These are phyloP conservation scores for Monopterus albus DNA, from an alignment of 2,113 vertebrate species.

Conservation along the genomic window DNA sequence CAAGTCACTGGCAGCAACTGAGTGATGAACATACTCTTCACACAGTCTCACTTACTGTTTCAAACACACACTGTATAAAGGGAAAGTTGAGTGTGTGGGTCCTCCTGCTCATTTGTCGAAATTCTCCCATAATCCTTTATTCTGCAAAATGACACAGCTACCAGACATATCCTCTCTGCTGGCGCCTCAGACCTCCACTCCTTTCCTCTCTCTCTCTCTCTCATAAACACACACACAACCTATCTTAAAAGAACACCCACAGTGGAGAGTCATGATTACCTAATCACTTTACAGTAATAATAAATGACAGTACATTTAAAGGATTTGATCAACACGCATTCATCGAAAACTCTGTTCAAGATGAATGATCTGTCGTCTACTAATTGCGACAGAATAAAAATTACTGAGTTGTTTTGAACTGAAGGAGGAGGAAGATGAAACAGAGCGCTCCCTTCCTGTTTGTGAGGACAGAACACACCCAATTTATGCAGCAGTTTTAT, in stretches of 20 bases:
- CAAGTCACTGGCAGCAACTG: slow-evolving; percentile 40
- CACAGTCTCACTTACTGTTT: slow-evolving; percentile 8
- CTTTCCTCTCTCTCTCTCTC: slow-evolving; percentile 40
- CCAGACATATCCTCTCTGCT: slow-evolving; percentile 69
- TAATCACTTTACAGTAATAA: slow-evolving; percentile 14
- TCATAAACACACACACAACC: neutral
- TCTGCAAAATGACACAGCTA: slow-evolving; percentile 73
- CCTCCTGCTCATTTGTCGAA: slow-evolving; percentile 59
- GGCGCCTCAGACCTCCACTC: slow-evolving; percentile 66
- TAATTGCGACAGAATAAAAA: slow-evolving; percentile 27
- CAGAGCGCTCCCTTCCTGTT: slow-evolving; percentile 21
- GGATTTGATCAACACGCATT: slow-evolving; percentile 3
- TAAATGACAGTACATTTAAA: slow-evolving; percentile 21
- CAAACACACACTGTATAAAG: slow-evolving; percentile 22
- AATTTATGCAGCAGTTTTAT: slow-evolving; percentile 22
- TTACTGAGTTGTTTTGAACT: neutral
- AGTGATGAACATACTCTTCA: slow-evolving; percentile 23
- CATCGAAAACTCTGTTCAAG: slow-evolving; percentile 20
- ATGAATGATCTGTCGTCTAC: neutral
- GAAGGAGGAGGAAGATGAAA: slow-evolving; percentile 39
- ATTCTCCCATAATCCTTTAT: slow-evolving; percentile 76
- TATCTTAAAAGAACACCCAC: slow-evolving; percentile 29
- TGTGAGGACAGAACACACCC: slow-evolving; percentile 22
- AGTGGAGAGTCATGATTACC: neutral
- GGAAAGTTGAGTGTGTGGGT: slow-evolving; percentile 28